Percentiles rank a stretch among this genome's conserved stretches.
Conservation (phyloP, 2,797 vertebrate species). For the Sylvia borin region DNA sequence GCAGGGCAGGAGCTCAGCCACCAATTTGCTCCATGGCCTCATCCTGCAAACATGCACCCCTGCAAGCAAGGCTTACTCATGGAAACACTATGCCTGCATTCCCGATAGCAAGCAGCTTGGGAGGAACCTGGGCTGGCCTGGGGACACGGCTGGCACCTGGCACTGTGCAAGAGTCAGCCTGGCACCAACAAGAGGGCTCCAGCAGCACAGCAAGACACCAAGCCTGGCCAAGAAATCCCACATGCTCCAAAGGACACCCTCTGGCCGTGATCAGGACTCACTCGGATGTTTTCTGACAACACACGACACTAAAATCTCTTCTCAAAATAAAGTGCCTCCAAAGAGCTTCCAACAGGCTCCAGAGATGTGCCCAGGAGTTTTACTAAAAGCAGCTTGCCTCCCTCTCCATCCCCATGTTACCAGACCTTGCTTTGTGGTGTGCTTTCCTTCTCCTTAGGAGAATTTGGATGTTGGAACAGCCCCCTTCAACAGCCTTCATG, state of each 20-base stretch:
- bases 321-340: background rate
- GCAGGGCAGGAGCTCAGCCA: background rate
- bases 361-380: background rate
- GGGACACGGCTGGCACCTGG: constrained; percentile 26
- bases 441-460: background rate
- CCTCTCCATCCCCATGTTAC: background rate
- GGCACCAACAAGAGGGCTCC: background rate
- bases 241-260: constrained; percentile 28
- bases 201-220: background rate
- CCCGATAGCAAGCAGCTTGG: rapidly evolving
- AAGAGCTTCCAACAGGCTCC: background rate
- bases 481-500: background rate
- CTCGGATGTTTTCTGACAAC: background rate
- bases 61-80: constrained; percentile 49
- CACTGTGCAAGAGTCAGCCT: background rate
- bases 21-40: constrained; percentile 46
- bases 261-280: background rate
- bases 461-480: background rate
- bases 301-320: background rate
- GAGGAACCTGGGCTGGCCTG: constrained; percentile 15
- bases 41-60: constrained; percentile 57
- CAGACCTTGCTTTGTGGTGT: background rate
- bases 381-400: background rate
- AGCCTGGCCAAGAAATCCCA: background rate
- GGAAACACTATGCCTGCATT: constrained; percentile 65